Base-by-base conservation (phyloP, 2,113 vertebrate species). In the Blennius ocellaris region DNA sequence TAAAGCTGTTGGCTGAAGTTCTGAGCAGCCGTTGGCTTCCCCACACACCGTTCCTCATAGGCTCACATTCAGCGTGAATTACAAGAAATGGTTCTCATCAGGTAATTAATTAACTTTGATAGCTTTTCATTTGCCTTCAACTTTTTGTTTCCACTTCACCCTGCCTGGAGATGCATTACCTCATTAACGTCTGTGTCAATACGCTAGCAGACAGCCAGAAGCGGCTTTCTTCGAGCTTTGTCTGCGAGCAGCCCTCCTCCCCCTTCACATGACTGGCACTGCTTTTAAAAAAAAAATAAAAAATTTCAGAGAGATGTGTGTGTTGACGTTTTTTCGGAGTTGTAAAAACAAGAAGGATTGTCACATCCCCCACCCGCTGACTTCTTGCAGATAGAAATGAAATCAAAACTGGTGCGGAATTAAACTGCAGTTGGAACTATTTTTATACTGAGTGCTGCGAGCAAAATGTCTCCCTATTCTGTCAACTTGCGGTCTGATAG, bases 241-340 rank as follows among this genome's bases (percentile, higher is more conserved):
- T 47, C 36, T 59, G 16, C 11, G 12, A 40, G 21, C 49, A 38
- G 6, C 21, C 21, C 21, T 30, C 21, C 21, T 30, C 21, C 21
- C 21, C 21, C 21, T 30, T 69, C 36, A 75, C 66, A 69, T 78
- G 78, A 83, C 62, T 78, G 73, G 59, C 73, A 57, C 44, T 43
- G 59, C 75, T n/a, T n/a, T n/a, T n/a, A n/a, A n/a, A n/a, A n/a
- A n/a, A n/a, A n/a, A n/a, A n/a, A n/a, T n/a, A n/a, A n/a, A n/a
- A n/a, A n/a, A n/a, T n/a, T 73, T 48, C 55, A 50, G 7, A 63
- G 30, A 78, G 16, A 60, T 48, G 54, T 69, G 56, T 68, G 65
- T 79, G 71, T 78, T 82, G 80, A 78, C 81, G 74, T 30, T 84
- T 30, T 84, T 72, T 82, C 54, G 30, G 44, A 56, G 58, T 57